A percentile compares a stretch with the other conserved stretches of the same genome.
These are phyloP conservation scores for Rhamphomyia laevipes DNA, from an alignment of 2,888 invertebrate species.

Conservation along the genomic window DNA sequence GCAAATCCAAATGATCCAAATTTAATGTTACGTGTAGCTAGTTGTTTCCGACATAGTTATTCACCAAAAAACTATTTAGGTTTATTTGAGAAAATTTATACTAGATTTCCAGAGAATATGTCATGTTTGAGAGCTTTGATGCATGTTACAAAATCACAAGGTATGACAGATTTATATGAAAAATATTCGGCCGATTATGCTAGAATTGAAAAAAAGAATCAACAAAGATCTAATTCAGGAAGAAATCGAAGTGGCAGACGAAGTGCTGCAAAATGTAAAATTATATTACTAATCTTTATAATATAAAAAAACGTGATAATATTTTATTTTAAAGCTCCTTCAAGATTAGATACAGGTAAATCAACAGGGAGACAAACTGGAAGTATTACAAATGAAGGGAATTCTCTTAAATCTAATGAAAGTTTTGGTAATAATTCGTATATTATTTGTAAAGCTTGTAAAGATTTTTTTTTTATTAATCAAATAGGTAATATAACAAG, in stretches of 20 bases:
- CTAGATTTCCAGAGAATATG: constrained; percentile 85
- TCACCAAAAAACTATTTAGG: constrained; percentile 42
- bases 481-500: background rate
- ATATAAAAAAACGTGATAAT: no score
- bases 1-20: constrained; percentile 70
- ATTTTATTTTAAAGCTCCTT: constrained; percentile 2
- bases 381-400: constrained; percentile 2
- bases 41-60: constrained; percentile 70
- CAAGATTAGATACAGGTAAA: constrained; percentile 2
- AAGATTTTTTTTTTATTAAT: background rate
- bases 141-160: constrained; percentile 47
- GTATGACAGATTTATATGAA: constrained; percentile 71
- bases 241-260: constrained; percentile 23
- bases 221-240: constrained; percentile 20
- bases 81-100: constrained; percentile 48
- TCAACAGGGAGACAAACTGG: background rate
- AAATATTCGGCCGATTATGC: constrained; percentile 76
- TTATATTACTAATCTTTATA: no score
- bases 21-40: constrained; percentile 76
- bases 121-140: constrained; percentile 68
- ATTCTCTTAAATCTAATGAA: constrained; percentile 2
- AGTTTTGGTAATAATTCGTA: constrained; percentile 4
- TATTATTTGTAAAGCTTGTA: no score
- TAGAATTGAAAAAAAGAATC: constrained; percentile 42
- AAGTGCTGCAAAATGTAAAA: background rate